Conservation (phyloP, 1,140 invertebrate genomes). For the Orchestia grillus region DNA sequence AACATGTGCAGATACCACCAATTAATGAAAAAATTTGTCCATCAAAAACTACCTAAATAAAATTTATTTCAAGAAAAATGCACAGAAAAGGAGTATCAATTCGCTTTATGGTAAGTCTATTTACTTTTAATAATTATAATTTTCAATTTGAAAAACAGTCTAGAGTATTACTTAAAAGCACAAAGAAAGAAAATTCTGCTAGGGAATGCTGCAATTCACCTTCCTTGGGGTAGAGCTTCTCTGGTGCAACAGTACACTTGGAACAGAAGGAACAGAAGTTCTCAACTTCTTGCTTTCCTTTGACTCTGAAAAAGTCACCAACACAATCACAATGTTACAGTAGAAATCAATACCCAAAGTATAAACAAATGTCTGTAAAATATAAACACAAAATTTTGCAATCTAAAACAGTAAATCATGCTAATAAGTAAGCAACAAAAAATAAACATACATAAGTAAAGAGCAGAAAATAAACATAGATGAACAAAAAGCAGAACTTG, state of each 20-base stretch:
- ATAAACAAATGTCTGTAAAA: neutral
- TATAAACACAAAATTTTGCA: neutral
- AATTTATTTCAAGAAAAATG: neutral
- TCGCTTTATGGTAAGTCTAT: too few species aligned
- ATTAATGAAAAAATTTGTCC: too few species aligned
- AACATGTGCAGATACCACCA: too few species aligned
- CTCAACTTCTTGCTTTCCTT: constrained; percentile 31
- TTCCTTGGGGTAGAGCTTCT: constrained; percentile 38
- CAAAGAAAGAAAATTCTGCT: neutral
- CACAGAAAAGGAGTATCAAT: neutral
- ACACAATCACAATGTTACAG: neutral
- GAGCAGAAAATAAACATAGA: neutral
- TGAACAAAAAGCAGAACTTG: neutral
- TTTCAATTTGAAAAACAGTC: neutral
- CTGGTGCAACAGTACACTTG: constrained; percentile 17
- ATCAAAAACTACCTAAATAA: neutral
- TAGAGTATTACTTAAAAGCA: neutral
- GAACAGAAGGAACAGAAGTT: constrained; percentile 42
- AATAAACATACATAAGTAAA: neutral
- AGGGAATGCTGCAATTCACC: neutral
- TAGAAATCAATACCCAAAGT: neutral
- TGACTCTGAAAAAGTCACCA: constrained; percentile 1
- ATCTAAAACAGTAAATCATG: neutral
- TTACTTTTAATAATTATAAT: neutral
- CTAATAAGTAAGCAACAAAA: neutral